phyloP scores from a whole-genome alignment of 2,113 vertebrate genomes.

The Ailurus styani region DNA sequence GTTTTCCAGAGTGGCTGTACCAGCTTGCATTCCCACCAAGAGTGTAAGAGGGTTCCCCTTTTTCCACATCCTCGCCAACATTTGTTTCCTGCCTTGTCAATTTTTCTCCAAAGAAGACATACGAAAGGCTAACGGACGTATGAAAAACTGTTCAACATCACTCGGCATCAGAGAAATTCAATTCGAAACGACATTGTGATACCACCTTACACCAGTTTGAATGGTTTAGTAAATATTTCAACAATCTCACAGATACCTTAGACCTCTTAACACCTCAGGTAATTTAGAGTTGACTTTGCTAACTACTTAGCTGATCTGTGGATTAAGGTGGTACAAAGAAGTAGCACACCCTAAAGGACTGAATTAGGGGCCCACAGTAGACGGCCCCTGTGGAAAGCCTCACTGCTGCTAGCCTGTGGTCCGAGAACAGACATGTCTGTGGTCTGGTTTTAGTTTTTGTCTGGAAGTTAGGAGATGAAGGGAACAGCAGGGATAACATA shows the following conservation, averaged over 20 bases:
- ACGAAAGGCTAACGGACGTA: too few relatives aligned
- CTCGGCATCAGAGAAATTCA: too few relatives aligned
- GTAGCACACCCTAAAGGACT: background rate
- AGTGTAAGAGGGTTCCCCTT: too few relatives aligned
- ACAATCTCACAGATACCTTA: background rate
- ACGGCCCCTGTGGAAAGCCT: background rate
- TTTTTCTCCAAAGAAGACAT: too few relatives aligned
- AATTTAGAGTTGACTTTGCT: slow-evolving; percentile 42
- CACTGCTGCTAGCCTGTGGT: fast-evolving
- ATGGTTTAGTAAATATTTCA: slow-evolving; percentile 53
- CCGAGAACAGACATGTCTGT: fast-evolving
- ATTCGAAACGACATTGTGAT: too few relatives aligned
- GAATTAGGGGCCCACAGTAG: background rate
- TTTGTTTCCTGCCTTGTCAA: too few relatives aligned
- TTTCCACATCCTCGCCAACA: too few relatives aligned
- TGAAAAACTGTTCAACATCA: too few relatives aligned
- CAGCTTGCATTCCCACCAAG: too few relatives aligned
- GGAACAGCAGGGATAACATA: fast-evolving
- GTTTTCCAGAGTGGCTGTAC: too few relatives aligned
- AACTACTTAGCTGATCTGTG: slow-evolving; percentile 60
- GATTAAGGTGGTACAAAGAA: background rate
- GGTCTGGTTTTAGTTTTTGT: background rate
- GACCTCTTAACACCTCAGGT: slow-evolving; percentile 30
- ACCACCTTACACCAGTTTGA: too few relatives aligned
- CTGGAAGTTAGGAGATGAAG: fast-evolving